These are phyloP conservation scores for Gyps fulvus DNA, from an alignment of 2,113 vertebrate species.

Conservation along the genomic window DNA sequence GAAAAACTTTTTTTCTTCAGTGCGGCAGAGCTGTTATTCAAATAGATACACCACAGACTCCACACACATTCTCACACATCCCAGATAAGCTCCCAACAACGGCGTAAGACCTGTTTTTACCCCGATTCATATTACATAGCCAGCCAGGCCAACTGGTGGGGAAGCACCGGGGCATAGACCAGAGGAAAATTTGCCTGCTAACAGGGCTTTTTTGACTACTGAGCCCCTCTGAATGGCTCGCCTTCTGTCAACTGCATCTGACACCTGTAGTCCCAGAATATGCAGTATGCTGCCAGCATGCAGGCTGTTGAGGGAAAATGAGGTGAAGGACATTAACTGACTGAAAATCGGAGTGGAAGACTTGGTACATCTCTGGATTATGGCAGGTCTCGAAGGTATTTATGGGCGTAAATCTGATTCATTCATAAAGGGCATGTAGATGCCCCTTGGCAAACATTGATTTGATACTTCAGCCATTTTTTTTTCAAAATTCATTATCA, in stretches of 20 bases:
- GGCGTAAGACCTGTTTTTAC: not conserved
- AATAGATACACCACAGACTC: not conserved
- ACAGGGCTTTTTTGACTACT: not conserved
- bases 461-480: not conserved
- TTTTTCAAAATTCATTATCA: not conserved
- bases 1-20: not conserved
- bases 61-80: not conserved
- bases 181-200: not conserved
- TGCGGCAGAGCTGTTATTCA: not conserved
- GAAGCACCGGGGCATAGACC: not conserved
- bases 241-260: not conserved
- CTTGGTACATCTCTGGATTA: not conserved
- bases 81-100: not conserved
- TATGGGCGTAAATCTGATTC: not conserved
- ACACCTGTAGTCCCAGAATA: not conserved
- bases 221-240: accelerated
- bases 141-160: not conserved
- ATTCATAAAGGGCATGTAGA: not conserved
- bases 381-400: not conserved
- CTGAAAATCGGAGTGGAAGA: not conserved
- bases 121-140: not conserved
- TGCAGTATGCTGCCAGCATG: accelerated
- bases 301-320: not conserved
- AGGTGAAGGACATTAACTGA: not conserved
- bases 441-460: not conserved